Conservation (phyloP, 1,140 invertebrate species). For the Drosophila repletoides region DNA sequence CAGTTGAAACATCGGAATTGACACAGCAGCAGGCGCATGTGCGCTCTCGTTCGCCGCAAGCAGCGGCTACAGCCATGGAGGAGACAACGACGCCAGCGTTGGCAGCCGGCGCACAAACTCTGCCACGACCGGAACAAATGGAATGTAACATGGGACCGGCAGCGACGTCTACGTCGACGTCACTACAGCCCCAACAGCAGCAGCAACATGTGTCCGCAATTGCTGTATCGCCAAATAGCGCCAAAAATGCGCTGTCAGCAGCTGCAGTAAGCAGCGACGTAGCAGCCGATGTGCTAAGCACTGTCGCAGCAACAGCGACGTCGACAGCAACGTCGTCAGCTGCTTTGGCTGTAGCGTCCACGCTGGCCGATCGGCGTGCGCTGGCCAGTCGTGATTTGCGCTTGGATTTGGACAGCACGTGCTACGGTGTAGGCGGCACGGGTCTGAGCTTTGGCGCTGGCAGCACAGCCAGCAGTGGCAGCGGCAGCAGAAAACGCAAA, state of each 20-base stretch:
- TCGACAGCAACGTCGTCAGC: constrained; percentile 55
- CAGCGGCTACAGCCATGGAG: constrained; percentile 45
- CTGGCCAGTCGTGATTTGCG: constrained; percentile 66
- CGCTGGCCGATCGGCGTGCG: constrained; percentile 62
- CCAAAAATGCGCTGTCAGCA: background rate
- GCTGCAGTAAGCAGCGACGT: background rate
- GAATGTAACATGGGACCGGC: constrained; percentile 38
- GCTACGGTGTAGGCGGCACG: constrained; percentile 69
- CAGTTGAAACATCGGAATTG: constrained; percentile 64
- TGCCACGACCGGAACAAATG: constrained; percentile 41
- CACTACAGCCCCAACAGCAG: constrained; percentile 2
- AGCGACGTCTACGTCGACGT: background rate
- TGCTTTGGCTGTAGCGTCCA: constrained; percentile 60
- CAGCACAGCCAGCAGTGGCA: constrained; percentile 55
- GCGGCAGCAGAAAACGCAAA: constrained; percentile 82
- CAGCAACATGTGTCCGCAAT: constrained; percentile 64
- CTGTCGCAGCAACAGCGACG: constrained; percentile 5
- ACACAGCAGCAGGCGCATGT: constrained; percentile 67
- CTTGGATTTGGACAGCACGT: constrained; percentile 73
- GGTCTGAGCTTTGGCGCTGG: constrained; percentile 54
- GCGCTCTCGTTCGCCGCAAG: constrained; percentile 56
- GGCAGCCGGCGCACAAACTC: constrained; percentile 35
- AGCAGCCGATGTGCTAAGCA: constrained; percentile 29
- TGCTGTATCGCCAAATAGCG: constrained; percentile 1
- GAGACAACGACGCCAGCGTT: constrained; percentile 49